Conservation (phyloP, 2,113 vertebrate species). For the Thymallus thymallus region DNA sequence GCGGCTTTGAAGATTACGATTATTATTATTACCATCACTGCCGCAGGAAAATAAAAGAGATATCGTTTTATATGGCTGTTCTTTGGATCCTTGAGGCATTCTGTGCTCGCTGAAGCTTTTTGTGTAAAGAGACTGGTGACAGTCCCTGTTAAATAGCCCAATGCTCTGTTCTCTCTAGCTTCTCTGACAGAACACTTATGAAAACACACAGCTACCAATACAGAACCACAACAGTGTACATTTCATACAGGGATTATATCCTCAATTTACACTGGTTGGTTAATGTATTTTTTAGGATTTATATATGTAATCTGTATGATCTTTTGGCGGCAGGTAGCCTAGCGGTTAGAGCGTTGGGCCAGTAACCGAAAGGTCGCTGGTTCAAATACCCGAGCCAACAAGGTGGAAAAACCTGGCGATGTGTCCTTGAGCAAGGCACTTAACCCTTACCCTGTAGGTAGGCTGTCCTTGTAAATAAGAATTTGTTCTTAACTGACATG, state of each 20-base stretch:
- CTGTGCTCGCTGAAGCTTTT: conserved; percentile 28
- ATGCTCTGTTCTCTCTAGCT: conserved; percentile 20
- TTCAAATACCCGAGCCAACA: too few species aligned
- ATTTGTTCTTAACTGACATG: too few species aligned
- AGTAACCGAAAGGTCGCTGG: too few species aligned
- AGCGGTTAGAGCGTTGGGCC: too few species aligned
- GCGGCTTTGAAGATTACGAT: conserved; percentile 43
- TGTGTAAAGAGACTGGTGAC: conserved; percentile 29
- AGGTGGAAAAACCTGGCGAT: too few species aligned
- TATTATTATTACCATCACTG: conserved; percentile 32
- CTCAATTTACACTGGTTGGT: background rate
- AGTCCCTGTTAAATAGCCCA: conserved; percentile 29
- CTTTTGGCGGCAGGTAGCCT: too few species aligned
- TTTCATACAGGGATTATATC: conserved; percentile 4
- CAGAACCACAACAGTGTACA: background rate
- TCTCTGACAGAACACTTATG: conserved; percentile 18
- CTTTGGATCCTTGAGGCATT: conserved; percentile 27
- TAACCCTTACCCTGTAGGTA: too few species aligned
- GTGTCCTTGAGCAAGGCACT: too few species aligned
- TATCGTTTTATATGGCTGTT: conserved; percentile 19
- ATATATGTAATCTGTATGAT: background rate
- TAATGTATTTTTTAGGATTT: background rate
- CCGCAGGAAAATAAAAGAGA: conserved; percentile 20
- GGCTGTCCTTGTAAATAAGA: too few species aligned
- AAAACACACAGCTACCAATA: conserved; percentile 12